Conservation (phyloP, 2,113 vertebrate genomes). For the Forbesichthys agassizii region DNA sequence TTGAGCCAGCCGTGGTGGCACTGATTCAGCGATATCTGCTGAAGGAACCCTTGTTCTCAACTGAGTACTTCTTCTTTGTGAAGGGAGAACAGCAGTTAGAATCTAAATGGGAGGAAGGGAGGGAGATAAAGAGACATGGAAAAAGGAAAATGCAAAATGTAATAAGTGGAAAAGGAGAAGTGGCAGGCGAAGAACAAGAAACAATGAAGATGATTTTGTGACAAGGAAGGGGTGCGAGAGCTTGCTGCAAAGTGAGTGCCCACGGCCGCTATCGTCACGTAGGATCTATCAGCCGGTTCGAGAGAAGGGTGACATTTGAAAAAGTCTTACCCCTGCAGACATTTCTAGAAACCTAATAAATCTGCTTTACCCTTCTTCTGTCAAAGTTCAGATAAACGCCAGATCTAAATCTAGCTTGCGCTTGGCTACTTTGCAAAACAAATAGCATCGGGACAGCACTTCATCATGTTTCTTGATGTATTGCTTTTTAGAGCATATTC, state of each 20-base stretch:
- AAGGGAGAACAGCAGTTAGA: background rate
- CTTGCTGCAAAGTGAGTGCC: constrained; percentile 4
- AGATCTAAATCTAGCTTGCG: background rate
- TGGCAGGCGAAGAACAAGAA: constrained; percentile 11
- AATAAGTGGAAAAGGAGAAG: constrained; percentile 15
- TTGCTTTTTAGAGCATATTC: background rate
- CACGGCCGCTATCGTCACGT: background rate
- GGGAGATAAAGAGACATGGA: constrained; percentile 1
- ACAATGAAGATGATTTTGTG: constrained; percentile 17
- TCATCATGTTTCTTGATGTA: background rate
- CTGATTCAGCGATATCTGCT: background rate
- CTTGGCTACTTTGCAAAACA: too few relatives aligned
- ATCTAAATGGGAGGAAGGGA: background rate
- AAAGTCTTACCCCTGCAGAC: constrained; percentile 10
- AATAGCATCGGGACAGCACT: background rate
- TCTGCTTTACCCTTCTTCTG: constrained; percentile 7
- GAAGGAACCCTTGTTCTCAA: constrained; percentile 26
- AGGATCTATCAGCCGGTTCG: constrained; percentile 15
- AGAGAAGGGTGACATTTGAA: constrained; percentile 18
- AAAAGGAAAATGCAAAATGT: constrained; percentile 2
- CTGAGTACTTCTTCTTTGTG: constrained; percentile 15
- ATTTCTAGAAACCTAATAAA: constrained; percentile 17
- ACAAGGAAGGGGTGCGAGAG: constrained; percentile 7
- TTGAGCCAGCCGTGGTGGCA: background rate
- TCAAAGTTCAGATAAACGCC: constrained; percentile 3